Evolutionary conservation across 1,140 invertebrate genomes (phyloP), one percentile per base, ranked within the genome.

Genomic region (Zaprionus nigranus): DNA sequence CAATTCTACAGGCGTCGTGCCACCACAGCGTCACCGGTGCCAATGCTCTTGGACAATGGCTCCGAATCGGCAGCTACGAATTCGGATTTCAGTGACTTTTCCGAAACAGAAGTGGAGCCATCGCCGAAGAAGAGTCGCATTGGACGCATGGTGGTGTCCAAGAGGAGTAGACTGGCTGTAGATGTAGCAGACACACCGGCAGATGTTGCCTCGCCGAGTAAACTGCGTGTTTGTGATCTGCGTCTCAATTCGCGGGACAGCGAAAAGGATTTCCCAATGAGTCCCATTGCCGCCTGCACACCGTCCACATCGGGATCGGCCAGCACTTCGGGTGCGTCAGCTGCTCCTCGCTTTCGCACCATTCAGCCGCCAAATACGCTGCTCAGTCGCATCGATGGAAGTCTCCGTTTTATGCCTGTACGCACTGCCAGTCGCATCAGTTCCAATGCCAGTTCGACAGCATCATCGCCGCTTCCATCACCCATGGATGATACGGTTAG

Each of bases 51-150:
- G 93, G 94, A 94, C 74, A 94, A 94, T 66, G 94, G 92, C n/a
- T 91, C 94, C 11, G 93, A 93, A 38, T 94, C 94, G 15, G 91
- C 73, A 22, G 91, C 91, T 22, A 92, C 91, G 0, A 92, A 92
- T 54, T 94, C 94, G 0, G 94, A 94, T 58, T 94, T 94, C 69
- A 94, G 93, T 53, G 94, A 94, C n/a, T 94, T 94, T 17, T 94
- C 94, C 11, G 93, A 95, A 93, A 93, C 93, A 38, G 96, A 96
- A 92, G 92, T 95, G 6, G 96, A 96, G 85, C 96, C 96, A 1
- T 95, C 95, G 13, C 95, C 95, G 12, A 96, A 96, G 88, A 96
- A 96, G 80, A 94, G 93, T 15, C 94, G 94, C 73, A 85, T 94
- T 75, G 94, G 82, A 76, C 94, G 83, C 79, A 85, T 92, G 77